These are phyloP conservation scores for Lota lota DNA, from an alignment of 2,113 vertebrate genomes.

Conservation along the genomic window DNA sequence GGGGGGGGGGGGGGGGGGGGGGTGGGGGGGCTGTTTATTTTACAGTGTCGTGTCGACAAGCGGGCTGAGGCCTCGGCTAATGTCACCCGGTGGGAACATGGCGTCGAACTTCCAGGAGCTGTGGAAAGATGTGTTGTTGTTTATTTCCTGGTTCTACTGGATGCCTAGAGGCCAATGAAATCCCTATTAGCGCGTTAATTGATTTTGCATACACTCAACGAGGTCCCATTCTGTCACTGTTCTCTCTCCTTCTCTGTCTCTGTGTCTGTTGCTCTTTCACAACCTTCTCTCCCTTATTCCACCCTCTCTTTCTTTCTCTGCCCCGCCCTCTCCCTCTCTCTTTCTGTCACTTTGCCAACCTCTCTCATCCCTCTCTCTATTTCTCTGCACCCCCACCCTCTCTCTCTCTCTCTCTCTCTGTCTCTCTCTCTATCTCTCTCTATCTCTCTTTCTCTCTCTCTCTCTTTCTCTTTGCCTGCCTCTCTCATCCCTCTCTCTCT, in stretches of 20 bases:
- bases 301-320: conserved; percentile 2
- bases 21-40: too few species aligned
- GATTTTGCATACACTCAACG: conserved; percentile 41
- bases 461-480: conserved; percentile 23
- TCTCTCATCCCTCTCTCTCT: conserved; percentile 1
- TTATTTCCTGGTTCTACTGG: conserved; percentile 38
- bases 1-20: background rate
- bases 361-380: too few species aligned
- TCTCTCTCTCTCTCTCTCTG: too few species aligned
- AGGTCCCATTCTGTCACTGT: too few species aligned
- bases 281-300: too few species aligned
- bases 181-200: conserved; percentile 56
- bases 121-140: conserved; percentile 26
- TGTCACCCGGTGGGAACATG: conserved; percentile 39
- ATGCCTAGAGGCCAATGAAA: conserved; percentile 43
- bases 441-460: background rate
- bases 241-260: too few species aligned
- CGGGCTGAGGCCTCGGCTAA: conserved; percentile 19
- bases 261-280: too few species aligned
- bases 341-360: too few species aligned
- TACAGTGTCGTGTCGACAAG: too few species aligned
- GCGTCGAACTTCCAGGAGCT: conserved; percentile 45
- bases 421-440: too few species aligned
- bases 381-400: too few species aligned
- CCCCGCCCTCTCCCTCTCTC: too few species aligned